Conservation (phyloP, 2,888 invertebrate genomes). For the Luperina nickerlii region DNA sequence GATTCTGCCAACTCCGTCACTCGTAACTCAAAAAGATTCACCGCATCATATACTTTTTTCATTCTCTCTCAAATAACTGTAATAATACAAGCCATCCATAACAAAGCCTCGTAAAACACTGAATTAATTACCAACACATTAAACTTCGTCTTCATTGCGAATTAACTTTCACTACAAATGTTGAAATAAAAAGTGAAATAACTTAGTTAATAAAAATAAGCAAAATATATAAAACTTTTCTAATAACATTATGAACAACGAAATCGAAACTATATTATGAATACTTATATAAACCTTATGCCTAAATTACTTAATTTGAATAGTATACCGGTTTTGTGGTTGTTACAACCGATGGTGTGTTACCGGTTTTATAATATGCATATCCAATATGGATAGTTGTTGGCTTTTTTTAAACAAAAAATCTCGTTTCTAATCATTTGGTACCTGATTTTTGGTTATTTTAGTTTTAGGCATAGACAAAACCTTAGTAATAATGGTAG, state of each 20-base stretch:
- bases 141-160: conserved; percentile 40
- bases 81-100: conserved; percentile 20
- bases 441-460: background rate
- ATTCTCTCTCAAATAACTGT: conserved; percentile 27
- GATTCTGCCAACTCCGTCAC: background rate
- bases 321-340: conserved; percentile 39
- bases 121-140: conserved; percentile 50
- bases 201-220: conserved; percentile 36
- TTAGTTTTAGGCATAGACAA: background rate
- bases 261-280: conserved; percentile 59
- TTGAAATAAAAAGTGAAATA: conserved; percentile 58
- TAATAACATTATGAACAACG: conserved; percentile 50
- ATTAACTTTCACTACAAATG: conserved; percentile 53
- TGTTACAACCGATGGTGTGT: conserved; percentile 24
- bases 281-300: conserved; percentile 53
- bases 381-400: background rate
- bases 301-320: conserved; percentile 43
- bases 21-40: background rate
- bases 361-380: conserved; percentile 38
- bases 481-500: background rate
- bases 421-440: too few relatives aligned
- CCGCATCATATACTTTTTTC: conserved; percentile 9
- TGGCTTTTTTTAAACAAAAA: background rate
- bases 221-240: conserved; percentile 31
- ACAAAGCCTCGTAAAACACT: conserved; percentile 47